These are phyloP conservation scores for Hydractinia symbiolongicarpus DNA, from an alignment of 30 jellyfish, hydroid and myxozoan genomes.

Conservation along the genomic window DNA sequence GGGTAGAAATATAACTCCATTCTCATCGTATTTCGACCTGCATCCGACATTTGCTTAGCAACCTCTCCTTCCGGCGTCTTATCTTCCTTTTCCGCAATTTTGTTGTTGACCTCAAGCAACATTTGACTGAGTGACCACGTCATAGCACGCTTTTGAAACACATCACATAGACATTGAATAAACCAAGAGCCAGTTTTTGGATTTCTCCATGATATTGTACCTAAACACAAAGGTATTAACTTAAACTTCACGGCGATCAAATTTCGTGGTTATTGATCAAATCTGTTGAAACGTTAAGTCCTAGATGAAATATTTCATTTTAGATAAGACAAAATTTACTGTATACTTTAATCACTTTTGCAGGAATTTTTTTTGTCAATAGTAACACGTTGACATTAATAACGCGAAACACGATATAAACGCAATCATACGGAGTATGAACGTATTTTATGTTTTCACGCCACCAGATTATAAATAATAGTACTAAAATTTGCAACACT, in stretches of 20 bases:
- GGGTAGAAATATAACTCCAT: constrained; percentile 9
- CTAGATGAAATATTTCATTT: too few species aligned
- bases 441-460: too few species aligned
- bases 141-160: constrained; percentile 6
- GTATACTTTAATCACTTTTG: too few species aligned
- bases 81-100: constrained; percentile 3
- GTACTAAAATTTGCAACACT: too few species aligned
- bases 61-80: neutral
- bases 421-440: too few species aligned
- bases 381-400: too few species aligned
- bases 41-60: constrained; percentile 19
- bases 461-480: too few species aligned
- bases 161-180: constrained; percentile 12
- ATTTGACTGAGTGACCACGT: constrained; percentile 7
- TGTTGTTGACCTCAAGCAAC: constrained; percentile 10
- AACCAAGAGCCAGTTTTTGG: constrained; percentile 19
- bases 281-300: too few species aligned
- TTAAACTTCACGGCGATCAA: neutral
- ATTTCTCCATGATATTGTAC: constrained; percentile 5
- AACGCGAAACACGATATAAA: too few species aligned
- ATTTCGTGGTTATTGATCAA: too few species aligned
- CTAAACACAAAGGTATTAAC: neutral
- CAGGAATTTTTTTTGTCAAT: too few species aligned
- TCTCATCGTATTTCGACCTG: constrained; percentile 20
- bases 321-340: too few species aligned